Evolutionary conservation across 1,140 invertebrate species (phyloP), one percentile per base, ranked within the genome.

Genomic region (Galleria mellonella): DNA sequence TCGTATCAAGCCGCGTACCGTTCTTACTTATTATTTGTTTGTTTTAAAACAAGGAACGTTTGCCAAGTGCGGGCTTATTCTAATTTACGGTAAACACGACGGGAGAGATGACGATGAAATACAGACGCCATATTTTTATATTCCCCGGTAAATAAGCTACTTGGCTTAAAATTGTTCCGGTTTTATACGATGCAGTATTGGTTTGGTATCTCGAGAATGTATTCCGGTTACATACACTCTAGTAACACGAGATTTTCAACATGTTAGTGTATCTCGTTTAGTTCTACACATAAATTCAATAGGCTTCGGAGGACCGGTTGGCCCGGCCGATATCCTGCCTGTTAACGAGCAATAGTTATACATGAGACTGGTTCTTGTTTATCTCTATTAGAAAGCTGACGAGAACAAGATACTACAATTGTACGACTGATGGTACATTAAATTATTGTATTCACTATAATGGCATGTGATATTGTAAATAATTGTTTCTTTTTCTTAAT

Each of bases 1-100:
- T n/a, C n/a, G n/a, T n/a, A 71, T 71, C 64, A 66, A 69, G 63
- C 65, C 47, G 33, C 72, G 72, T 66, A 75, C 62, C 51, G 65
- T 66, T 69, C 62, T 60, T 55, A 72, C 62, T 59, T 67, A 72
- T 75, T 79, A 72, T 78, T 72, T 77, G 65, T 76, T 74, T 82
- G 72, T 73, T 67, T 83, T 74, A 76, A 55, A 68, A 64, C 64
- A 52, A 11, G 43, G 56, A 59, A 51, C 60, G 59, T 72, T 71
- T 71, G 77, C 77, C 73, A 82, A 82, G 70, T 70, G 66, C 59
- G 57, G 62, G 57, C 54, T 52, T 51, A 63, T 66, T 72, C 49
- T 67, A 62, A 73, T 75, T 75, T 70, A 81, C 58, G 57, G 65
- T 69, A 73, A 69, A 69, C 64, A 60, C 48, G 57, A 47, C 43